These are phyloP conservation scores for Biston stratarius DNA, from an alignment of 2,888 invertebrate species.

Conservation along the genomic window DNA sequence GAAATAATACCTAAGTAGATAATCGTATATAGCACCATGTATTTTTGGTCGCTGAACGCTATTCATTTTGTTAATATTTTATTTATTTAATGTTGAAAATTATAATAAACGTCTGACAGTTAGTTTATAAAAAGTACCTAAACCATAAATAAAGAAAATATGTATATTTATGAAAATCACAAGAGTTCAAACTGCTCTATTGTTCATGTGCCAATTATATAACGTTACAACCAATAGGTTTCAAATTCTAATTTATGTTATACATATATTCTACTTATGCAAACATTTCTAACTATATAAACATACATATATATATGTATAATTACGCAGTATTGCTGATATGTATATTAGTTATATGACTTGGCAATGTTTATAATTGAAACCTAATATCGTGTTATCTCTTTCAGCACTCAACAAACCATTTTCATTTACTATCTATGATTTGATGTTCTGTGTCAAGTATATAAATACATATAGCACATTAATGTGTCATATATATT, in stretches of 20 bases:
- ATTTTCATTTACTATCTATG: too few relatives aligned
- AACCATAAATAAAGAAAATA: background rate
- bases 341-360: background rate
- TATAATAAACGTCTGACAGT: background rate
- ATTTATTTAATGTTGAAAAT: background rate
- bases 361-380: background rate
- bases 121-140: background rate
- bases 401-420: too few relatives aligned
- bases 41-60: background rate
- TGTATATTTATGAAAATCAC: background rate
- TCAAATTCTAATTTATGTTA: background rate
- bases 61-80: background rate
- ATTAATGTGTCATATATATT: too few relatives aligned
- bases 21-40: constrained; percentile 8
- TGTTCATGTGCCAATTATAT: constrained; percentile 27
- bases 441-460: too few relatives aligned
- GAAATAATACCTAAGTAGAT: constrained; percentile 42
- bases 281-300: too few relatives aligned
- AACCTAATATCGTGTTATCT: background rate
- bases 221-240: background rate
- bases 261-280: background rate
- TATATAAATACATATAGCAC: too few relatives aligned
- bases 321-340: too few relatives aligned
- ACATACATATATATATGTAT: too few relatives aligned
- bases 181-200: constrained; percentile 10